Base-by-base conservation (phyloP, 1,140 invertebrate genomes). In the Drosophila paulistorum region DNA sequence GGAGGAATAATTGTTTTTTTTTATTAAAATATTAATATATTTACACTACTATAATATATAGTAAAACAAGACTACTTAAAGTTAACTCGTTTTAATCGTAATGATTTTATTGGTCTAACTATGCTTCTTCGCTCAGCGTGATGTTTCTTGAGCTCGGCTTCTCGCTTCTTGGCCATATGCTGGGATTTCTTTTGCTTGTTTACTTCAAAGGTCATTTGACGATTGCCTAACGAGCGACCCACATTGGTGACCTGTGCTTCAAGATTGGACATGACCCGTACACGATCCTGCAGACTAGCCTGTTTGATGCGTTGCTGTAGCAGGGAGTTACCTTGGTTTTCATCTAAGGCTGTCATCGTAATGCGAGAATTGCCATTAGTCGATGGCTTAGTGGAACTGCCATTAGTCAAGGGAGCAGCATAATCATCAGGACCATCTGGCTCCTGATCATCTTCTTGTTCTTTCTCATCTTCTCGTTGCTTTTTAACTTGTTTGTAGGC, bases 171-270 rank as follows among this genome's bases (percentile, higher is more conserved):
- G 1, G 81, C 77, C 69, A 89, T 61, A 65, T 73, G 65, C 23
- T 78, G 85, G 55, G 94, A 93, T 92, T 94, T 95, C 79, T 94
- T 94, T 14, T 82, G 77, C 30, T 71, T 77, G 54, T 91, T 89
- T 17, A 94, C 93, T 7, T 92, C 93, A 73, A 97, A 98, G 14
- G 95, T 96, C 95, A 97, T 96, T 93, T 97, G 96, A 68, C 94
- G 94, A 85, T 96, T 96, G 26, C 95, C 94, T 3, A 87, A 71
- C 0, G 86, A 89, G 14, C 94, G 94, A 11, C 95, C 93, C 2
- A 94, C 94, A 35, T 94, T 94, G 7, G 94, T 92, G 14, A 94
- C 92, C 76, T 94, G 94, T 0, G 94, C 89, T n/a, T 93, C 92
- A 20, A 93, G 82, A 30, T 92, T 93, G 82, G 95, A 94, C 82